Evolutionary conservation across 92 coral and sea anemone species (phyloP).

Genomic region (Anthopleura xanthogrammica): DNA sequence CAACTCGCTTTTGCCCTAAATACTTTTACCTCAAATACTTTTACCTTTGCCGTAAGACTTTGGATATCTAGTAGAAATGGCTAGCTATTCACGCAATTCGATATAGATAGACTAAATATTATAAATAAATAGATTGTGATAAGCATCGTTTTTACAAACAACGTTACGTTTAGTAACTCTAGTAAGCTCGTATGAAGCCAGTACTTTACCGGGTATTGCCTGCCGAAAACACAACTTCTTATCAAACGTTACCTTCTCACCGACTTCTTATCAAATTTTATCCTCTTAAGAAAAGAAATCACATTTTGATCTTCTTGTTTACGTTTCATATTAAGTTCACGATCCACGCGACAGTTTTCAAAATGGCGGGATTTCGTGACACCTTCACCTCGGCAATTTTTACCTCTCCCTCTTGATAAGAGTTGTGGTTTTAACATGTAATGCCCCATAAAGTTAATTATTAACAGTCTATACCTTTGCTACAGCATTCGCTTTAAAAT

Average conservation of each 20-base stretch:
- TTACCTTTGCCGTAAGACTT: neutral
- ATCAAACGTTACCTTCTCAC: neutral
- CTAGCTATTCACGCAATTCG: neutral
- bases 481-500: conserved; percentile 27
- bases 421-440: neutral
- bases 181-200: conserved; percentile 20
- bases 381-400: neutral
- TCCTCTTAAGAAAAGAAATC: neutral
- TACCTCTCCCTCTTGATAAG: neutral
- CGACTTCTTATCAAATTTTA: neutral
- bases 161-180: conserved; percentile 24
- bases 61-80: neutral
- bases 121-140: conserved; percentile 1
- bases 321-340: no score
- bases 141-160: conserved; percentile 17
- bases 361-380: neutral
- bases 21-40: no score
- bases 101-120: neutral
- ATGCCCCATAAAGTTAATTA: neutral
- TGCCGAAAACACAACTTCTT: neutral
- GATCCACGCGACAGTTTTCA: neutral
- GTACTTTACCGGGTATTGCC: conserved; percentile 4
- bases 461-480: conserved; percentile 10
- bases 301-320: neutral
- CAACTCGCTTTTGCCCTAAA: no score